phyloP scores from a whole-genome alignment of 1,140 invertebrate species.

The Gryon sp. region DNA sequence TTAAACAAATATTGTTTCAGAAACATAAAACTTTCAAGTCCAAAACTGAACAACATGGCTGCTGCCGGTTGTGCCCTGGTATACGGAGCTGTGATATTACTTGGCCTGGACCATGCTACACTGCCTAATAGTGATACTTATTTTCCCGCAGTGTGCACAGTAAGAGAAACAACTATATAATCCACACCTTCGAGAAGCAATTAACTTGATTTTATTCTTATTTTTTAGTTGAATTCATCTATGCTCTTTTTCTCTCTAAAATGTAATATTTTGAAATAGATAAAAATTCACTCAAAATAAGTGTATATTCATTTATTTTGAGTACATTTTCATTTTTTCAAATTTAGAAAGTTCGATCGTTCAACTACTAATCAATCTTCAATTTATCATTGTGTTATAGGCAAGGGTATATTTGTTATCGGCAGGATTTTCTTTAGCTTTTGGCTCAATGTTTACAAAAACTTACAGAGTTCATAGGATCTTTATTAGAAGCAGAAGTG shows the following conservation, averaged over 20 bases:
- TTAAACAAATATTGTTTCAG: too few species aligned
- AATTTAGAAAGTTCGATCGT: background rate
- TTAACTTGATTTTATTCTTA: too few species aligned
- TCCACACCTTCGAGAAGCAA: too few species aligned
- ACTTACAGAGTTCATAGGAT: constrained; percentile 93
- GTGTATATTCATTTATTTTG: too few species aligned
- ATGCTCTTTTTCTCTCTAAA: too few species aligned
- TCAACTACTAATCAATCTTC: background rate
- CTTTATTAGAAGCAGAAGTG: constrained; percentile 86
- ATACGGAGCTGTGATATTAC: constrained; percentile 94
- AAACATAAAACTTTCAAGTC: constrained; percentile 94
- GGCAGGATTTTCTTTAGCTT: constrained; percentile 91
- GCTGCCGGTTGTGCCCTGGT: constrained; percentile 96
- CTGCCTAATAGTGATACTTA: constrained; percentile 83
- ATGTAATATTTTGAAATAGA: too few species aligned
- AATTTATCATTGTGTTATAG: constrained; percentile 80
- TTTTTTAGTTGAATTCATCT: background rate
- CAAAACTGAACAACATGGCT: constrained; percentile 97
- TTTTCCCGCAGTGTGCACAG: constrained; percentile 91
- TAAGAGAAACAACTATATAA: too few species aligned
- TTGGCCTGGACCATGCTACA: constrained; percentile 91
- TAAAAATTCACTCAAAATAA: too few species aligned
- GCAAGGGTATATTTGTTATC: constrained; percentile 92
- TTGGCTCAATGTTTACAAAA: constrained; percentile 94
- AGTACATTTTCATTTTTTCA: too few species aligned